These are phyloP conservation scores for Eupeodes luniger DNA, from an alignment of 2,888 invertebrate genomes.

Conservation along the genomic window DNA sequence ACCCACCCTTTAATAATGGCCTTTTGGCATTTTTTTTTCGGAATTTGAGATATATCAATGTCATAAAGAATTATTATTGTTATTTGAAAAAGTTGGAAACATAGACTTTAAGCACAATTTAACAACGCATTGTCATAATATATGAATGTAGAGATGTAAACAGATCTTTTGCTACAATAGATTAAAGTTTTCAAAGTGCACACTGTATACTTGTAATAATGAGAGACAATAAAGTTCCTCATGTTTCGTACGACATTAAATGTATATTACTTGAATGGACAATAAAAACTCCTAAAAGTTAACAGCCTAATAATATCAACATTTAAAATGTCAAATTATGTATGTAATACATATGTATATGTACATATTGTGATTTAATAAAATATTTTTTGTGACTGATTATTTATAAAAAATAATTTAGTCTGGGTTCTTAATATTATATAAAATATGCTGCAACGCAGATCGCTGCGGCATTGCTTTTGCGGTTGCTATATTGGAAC, in stretches of 20 bases:
- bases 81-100: not conserved
- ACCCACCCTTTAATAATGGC: conserved; percentile 38
- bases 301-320: too few relatives aligned
- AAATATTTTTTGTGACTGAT: too few relatives aligned
- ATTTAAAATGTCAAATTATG: too few relatives aligned
- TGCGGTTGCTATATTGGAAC: too few relatives aligned
- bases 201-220: not conserved
- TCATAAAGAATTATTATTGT: conserved; percentile 57
- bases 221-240: not conserved
- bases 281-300: too few relatives aligned
- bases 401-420: too few relatives aligned
- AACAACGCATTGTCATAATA: conserved; percentile 22
- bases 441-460: too few relatives aligned
- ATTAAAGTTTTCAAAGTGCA: conserved; percentile 10
- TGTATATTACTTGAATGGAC: not conserved
- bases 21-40: conserved; percentile 37
- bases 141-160: not conserved
- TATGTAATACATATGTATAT: too few relatives aligned
- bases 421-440: too few relatives aligned
- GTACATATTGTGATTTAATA: too few relatives aligned
- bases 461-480: too few relatives aligned
- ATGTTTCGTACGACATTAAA: not conserved
- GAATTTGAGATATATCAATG: conserved; percentile 61
- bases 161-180: not conserved
- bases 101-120: conserved; percentile 2